Evolutionary conservation across 1,140 invertebrate genomes (phyloP).

Genomic region (Aphidius gifuensis): DNA sequence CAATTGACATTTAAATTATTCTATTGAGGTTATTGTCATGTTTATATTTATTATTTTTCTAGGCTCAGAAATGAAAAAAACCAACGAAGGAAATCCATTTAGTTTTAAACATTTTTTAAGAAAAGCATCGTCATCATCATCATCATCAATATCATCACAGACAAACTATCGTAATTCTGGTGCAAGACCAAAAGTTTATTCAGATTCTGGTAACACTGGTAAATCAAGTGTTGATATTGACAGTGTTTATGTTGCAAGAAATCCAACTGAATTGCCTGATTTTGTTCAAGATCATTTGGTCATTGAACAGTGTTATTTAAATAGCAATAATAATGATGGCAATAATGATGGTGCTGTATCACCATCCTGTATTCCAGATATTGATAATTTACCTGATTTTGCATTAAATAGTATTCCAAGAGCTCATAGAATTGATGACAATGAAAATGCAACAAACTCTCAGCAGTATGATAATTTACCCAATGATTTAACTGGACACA

Average conservation of each 20-base stretch:
- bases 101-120: constrained; percentile 80
- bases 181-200: constrained; percentile 59
- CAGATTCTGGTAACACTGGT: constrained; percentile 33
- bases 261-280: constrained; percentile 58
- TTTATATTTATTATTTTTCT: too few species aligned
- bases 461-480: constrained; percentile 33
- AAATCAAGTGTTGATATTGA: constrained; percentile 32
- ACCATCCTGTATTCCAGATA: constrained; percentile 34
- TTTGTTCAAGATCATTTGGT: constrained; percentile 63
- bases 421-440: constrained; percentile 32
- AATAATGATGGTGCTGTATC: constrained; percentile 24
- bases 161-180: constrained; percentile 55
- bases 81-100: constrained; percentile 67
- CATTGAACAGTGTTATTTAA: constrained; percentile 57
- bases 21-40: too few species aligned
- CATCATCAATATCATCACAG: constrained; percentile 18
- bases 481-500: constrained; percentile 44
- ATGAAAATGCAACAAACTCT: constrained; percentile 32
- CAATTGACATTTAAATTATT: too few species aligned
- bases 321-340: constrained; percentile 30
- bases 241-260: constrained; percentile 42
- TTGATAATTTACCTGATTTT: constrained; percentile 57
- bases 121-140: constrained; percentile 29
- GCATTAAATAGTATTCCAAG: constrained; percentile 41
- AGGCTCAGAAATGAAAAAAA: too few species aligned